Base-by-base conservation (phyloP, 2,888 invertebrate genomes). In the Cordilura impudica region DNA sequence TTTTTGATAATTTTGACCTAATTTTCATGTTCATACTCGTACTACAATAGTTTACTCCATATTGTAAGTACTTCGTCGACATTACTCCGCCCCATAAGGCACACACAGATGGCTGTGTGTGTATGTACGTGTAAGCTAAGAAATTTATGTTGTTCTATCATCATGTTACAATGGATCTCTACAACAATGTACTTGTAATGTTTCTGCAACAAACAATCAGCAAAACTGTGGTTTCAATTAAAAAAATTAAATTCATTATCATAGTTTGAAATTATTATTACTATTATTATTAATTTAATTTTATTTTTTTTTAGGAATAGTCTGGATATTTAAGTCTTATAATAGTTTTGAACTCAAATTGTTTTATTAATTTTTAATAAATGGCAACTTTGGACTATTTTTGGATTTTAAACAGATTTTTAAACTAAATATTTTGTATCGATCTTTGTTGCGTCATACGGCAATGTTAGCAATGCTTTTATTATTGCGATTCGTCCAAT, bases 1-100 rank as follows among this genome's bases (percentile, higher is more conserved):
- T 70, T 76, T 80, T 80, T 76, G 76, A 80, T 80, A 65, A 76
- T 76, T 73, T 76, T 80, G 80, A 80, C 80, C 80, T 67, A 76
- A 76, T 76, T 79, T 74, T 67, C 35, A 45, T 67, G 61, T 79
- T 67, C 66, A 75, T 75, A 29, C 56, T 56, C 21, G 47, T 54
- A 49, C 31, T 58, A 76, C 75, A 63, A 75, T 63, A 70, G 21
- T 49, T 69, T 63, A 75, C 43, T 73, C 56, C 29, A 58, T 73
- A 66, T 73, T 66, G 60, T 49, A 69, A 75, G 49, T 75, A 54
- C 56, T 63, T 75, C 69, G 69, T 67, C 19, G 67, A 35, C 18
- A 6, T 72, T 66, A 21, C 43, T 10, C 66, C 43, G 51, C 66
- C 72, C 35, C 29, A 43, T 6, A 16, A 23, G 10, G 29, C 26